Conservation (phyloP, 2,113 vertebrate genomes). For the Sylvilagus bachmani region DNA sequence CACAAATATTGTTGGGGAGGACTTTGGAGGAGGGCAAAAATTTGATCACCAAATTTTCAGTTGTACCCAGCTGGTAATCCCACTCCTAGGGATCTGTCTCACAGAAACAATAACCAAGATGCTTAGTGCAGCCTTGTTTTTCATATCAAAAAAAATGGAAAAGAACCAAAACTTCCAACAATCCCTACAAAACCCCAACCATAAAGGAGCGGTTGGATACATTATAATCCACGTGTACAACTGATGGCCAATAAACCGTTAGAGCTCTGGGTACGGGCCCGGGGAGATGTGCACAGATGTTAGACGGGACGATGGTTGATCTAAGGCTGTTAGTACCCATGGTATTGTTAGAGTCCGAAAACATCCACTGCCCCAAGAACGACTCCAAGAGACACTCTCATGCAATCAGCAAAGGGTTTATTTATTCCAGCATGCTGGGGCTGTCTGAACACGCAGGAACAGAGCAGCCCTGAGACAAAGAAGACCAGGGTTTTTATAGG, state of each 20-base stretch:
- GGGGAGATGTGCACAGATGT: neutral
- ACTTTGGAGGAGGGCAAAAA: neutral
- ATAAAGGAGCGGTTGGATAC: neutral
- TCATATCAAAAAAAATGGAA: neutral
- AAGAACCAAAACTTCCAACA: neutral
- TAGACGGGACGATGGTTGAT: neutral
- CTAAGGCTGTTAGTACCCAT: neutral
- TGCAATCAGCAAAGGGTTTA: no score
- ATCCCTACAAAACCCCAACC: no score
- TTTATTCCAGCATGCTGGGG: no score
- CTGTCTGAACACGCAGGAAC: no score
- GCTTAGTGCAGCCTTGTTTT: neutral
- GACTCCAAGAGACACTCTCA: no score
- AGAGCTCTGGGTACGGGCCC: accelerated
- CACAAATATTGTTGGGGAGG: neutral
- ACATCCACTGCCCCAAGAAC: no score
- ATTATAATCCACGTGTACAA: neutral
- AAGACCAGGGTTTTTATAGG: no score
- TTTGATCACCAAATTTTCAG: neutral
- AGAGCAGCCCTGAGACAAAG: no score
- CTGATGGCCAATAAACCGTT: neutral
- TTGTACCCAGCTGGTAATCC: neutral
- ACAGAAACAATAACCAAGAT: neutral
- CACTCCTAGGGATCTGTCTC: neutral
- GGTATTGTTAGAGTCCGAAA: no score